Evolutionary conservation across 1,140 invertebrate genomes (phyloP).

Genomic region (Orius insidiosus): DNA sequence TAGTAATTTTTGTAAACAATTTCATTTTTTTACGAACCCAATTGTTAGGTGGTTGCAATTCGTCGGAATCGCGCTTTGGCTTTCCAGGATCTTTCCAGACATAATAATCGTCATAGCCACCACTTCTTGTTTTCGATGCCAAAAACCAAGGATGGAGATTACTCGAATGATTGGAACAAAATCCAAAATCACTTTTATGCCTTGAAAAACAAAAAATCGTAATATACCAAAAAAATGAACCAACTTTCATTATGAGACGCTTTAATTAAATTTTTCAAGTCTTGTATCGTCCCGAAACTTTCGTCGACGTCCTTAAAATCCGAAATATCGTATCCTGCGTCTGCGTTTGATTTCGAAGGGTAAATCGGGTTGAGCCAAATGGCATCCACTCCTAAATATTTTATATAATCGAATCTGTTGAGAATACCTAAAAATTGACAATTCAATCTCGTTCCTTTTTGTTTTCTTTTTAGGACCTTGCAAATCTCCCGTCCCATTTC

Average conservation of each 20-base stretch:
- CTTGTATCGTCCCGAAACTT: constrained; percentile 43
- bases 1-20: not conserved
- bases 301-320: constrained; percentile 54
- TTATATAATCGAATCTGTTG: constrained; percentile 39
- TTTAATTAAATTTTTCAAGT: constrained; percentile 10
- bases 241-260: too few species aligned
- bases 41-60: constrained; percentile 34
- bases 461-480: constrained; percentile 25
- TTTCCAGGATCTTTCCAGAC: constrained; percentile 46
- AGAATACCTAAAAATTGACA: constrained; percentile 11
- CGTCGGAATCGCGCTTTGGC: constrained; percentile 21
- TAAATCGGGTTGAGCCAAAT: constrained; percentile 57
- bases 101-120: constrained; percentile 54
- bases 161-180: constrained; percentile 73
- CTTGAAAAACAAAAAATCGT: constrained; percentile 27
- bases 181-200: constrained; percentile 64
- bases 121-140: constrained; percentile 36
- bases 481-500: constrained; percentile 61
- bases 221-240: too few species aligned
- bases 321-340: constrained; percentile 56
- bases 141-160: constrained; percentile 62
- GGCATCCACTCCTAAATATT: constrained; percentile 37
- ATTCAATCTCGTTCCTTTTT: not conserved
- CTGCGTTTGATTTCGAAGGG: constrained; percentile 28
- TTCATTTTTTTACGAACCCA: constrained; percentile 29